Evolutionary conservation across 2,797 vertebrate species (phyloP).

Genomic region (Periparus ater): DNA sequence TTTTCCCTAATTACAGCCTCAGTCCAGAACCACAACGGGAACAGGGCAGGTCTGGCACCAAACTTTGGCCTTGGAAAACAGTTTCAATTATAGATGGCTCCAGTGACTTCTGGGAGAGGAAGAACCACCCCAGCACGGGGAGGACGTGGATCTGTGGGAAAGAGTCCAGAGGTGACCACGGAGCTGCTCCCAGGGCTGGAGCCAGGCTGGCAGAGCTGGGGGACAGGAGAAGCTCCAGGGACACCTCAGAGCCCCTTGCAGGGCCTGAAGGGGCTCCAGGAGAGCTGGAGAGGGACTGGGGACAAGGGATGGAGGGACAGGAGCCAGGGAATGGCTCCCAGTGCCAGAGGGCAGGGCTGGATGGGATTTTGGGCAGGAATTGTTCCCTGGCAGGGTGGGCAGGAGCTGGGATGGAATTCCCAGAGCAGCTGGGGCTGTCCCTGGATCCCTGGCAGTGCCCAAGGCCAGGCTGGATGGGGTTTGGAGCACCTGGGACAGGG

Average conservation of each 20-base stretch:
- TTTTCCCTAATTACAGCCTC: not conserved
- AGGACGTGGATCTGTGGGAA: not conserved
- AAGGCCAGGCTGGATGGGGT: not conserved
- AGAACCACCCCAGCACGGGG: not conserved
- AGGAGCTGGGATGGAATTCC: not conserved
- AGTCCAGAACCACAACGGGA: fast-evolving
- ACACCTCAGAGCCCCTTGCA: not conserved
- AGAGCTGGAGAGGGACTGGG: not conserved
- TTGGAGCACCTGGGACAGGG: not conserved
- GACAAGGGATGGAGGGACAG: not conserved
- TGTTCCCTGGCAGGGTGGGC: not conserved
- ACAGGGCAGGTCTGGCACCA: not conserved
- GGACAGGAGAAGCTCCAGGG: not conserved
- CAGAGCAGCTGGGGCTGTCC: not conserved
- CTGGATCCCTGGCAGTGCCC: not conserved
- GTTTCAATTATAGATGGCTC: not conserved
- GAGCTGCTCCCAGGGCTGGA: not conserved
- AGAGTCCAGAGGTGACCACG: fast-evolving
- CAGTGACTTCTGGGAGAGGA: not conserved
- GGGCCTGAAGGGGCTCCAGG: not conserved
- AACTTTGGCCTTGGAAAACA: not conserved
- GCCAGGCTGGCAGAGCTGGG: not conserved
- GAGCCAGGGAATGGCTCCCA: not conserved
- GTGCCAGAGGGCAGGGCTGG: fast-evolving
- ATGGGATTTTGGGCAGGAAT: not conserved